Evolutionary conservation across 2,888 invertebrate species (phyloP), one percentile per base, ranked within the genome.

Genomic region (Meandrusa payeni): DNA sequence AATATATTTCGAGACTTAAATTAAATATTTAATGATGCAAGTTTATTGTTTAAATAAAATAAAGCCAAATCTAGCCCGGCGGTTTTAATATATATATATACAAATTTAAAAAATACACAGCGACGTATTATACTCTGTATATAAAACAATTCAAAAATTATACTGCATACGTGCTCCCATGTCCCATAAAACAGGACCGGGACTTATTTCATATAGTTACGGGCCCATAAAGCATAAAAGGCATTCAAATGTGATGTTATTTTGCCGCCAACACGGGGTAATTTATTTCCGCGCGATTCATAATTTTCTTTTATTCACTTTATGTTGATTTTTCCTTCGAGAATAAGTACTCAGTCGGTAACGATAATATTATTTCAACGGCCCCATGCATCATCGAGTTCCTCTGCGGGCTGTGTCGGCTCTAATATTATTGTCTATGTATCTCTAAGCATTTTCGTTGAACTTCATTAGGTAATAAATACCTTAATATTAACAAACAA

Each of bases 271-370:
- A 86, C 85, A 81, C 76, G 67, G 77, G 76, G 83, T 86, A 87
- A 87, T 87, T 87, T 87, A 87, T 87, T 86, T 85, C 72, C 68
- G 78, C 71, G 81, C 85, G 77, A 86, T 86, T 87, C 87, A 87
- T 87, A 87, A 87, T 87, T 87, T 87, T 87, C 85, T 86, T 87
- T 86, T 87, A 87, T 87, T 85, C 87, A 87, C 86, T 87, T 87
- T 87, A 87, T 87, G 87, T 87, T 87, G 87, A 87, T 87, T 87
- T n/a, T 82, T 85, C 78, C 77, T 78, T 77, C 61, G 80, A 82
- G 77, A 65, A 63, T 81, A 77, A 78, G 83, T 82, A 76, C 73
- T 77, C 78, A 78, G 79, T 77, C 69, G 72, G 83, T 73, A 81
- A 86, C 80, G 83, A 85, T 87, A 87, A 87, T 87, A 87, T 87